These are phyloP conservation scores for Psilanteris sp. DNA, from an alignment of 1,140 invertebrate species.

Conservation along the genomic window DNA sequence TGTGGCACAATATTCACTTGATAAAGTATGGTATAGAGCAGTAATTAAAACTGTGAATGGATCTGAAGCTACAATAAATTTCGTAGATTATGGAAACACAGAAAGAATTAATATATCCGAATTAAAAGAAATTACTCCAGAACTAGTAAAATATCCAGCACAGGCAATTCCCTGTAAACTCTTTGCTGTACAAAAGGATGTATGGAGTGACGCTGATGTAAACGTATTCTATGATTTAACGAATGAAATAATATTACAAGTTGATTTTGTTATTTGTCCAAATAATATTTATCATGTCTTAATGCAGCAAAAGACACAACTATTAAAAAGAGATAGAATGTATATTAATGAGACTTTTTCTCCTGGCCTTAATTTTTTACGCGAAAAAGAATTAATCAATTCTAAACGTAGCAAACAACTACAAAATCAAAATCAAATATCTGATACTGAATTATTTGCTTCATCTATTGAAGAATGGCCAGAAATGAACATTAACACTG, in stretches of 20 bases:
- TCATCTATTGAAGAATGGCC: conserved; percentile 60
- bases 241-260: too few species aligned
- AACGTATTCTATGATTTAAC: too few species aligned
- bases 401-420: too few species aligned
- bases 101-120: conserved; percentile 67
- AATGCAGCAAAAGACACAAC: conserved; percentile 59
- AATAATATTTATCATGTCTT: conserved; percentile 70
- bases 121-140: conserved; percentile 71
- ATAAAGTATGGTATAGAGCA: conserved; percentile 81
- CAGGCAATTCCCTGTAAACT: conserved; percentile 75
- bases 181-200: conserved; percentile 60
- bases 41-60: conserved; percentile 74
- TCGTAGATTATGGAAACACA: conserved; percentile 82
- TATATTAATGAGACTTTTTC: conserved; percentile 74
- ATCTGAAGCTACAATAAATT: conserved; percentile 73
- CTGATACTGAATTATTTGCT: too few species aligned
- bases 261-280: conserved; percentile 70
- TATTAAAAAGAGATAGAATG: not conserved
- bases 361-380: conserved; percentile 55
- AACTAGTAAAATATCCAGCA: conserved; percentile 68
- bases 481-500: conserved; percentile 65
- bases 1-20: conserved; percentile 80
- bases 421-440: too few species aligned
- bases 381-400: conserved; percentile 49
- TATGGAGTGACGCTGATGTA: conserved; percentile 62